A percentile compares a stretch with the other conserved stretches of the same genome.
phyloP scores from a whole-genome alignment of 2,113 vertebrate genomes.

The Vimba vimba region DNA sequence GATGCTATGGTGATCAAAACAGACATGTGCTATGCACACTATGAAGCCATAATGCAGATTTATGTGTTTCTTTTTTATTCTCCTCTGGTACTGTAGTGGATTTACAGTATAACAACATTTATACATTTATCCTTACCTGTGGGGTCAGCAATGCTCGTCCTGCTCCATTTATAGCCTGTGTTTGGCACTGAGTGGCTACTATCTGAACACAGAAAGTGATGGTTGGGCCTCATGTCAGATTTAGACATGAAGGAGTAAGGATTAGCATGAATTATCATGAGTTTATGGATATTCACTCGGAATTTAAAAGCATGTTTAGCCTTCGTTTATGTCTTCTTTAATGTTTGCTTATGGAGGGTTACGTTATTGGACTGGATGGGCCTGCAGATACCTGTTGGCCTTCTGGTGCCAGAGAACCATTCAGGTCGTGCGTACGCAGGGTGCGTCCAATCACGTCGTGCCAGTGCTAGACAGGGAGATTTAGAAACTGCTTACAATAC shows the following conservation, averaged over 20 bases:
- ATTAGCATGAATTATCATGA: background rate
- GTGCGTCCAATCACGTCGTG: constrained; percentile 76
- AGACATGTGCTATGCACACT: background rate
- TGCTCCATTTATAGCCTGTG: constrained; percentile 74
- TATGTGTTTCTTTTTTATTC: background rate
- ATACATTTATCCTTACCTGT: constrained; percentile 68
- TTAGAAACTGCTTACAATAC: constrained; percentile 64
- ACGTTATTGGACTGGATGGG: background rate
- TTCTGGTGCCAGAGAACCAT: constrained; percentile 73
- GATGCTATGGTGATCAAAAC: background rate
- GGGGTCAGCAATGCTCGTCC: constrained; percentile 63
- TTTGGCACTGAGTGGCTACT: constrained; percentile 71
- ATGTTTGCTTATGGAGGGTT: background rate
- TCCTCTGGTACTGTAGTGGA: background rate
- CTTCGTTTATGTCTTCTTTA: background rate
- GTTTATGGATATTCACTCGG: background rate
- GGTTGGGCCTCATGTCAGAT: background rate
- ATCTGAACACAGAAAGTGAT: constrained; percentile 71
- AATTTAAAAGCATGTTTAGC: constrained; percentile 6
- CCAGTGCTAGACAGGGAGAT: constrained; percentile 73
- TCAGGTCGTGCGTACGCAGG: constrained; percentile 70
- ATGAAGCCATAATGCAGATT: background rate
- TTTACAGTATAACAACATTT: no score
- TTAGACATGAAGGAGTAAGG: background rate
- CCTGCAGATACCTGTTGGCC: constrained; percentile 74